These are phyloP conservation scores for Odocoileus hemionus DNA, from an alignment of 2,113 vertebrate genomes.

Conservation along the genomic window DNA sequence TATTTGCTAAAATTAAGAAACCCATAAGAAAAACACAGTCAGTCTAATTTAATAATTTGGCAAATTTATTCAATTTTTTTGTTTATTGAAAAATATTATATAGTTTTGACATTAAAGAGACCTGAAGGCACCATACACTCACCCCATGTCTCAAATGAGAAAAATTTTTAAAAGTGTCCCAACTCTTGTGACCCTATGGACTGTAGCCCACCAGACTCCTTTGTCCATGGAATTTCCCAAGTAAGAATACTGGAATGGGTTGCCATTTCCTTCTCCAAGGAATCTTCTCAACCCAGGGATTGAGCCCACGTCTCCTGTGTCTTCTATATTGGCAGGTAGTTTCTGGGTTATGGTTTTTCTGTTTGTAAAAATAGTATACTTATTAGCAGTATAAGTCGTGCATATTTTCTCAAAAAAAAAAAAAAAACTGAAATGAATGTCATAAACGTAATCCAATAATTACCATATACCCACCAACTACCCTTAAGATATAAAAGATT, in stretches of 20 bases:
- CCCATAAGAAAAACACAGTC: neutral
- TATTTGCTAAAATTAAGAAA: slow-evolving; percentile 9
- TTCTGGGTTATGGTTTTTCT: neutral
- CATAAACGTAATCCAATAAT: neutral
- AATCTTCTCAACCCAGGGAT: neutral
- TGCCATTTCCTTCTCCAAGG: neutral
- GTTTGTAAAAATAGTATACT: neutral
- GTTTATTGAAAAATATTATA: neutral
- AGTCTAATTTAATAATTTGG: neutral
- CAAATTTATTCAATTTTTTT: neutral
- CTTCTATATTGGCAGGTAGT: neutral
- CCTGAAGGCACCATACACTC: neutral
- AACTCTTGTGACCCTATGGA: neutral
- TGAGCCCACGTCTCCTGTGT: neutral
- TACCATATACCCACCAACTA: neutral
- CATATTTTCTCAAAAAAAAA: neutral
- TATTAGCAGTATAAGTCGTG: neutral
- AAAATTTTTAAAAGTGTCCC: neutral
- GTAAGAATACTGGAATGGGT: neutral
- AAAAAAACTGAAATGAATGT: neutral
- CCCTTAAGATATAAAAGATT: neutral
- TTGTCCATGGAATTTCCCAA: neutral
- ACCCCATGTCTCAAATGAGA: neutral
- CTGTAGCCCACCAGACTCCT: neutral
- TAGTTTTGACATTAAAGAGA: neutral